Evolutionary conservation across 2,797 vertebrate species (phyloP).

Genomic region (Chiroxiphia lanceolata): DNA sequence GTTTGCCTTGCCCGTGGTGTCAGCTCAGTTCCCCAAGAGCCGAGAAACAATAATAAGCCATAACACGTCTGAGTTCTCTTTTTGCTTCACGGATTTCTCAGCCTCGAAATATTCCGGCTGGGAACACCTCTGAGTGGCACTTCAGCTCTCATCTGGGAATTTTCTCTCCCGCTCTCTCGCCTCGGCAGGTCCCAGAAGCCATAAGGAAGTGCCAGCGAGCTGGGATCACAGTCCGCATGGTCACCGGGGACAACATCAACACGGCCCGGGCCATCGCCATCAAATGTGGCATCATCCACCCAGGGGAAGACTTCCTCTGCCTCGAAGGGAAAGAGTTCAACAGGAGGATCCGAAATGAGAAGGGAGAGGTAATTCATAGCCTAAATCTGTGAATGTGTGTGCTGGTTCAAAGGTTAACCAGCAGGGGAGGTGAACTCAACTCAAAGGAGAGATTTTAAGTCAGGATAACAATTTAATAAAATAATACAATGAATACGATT

Average conservation of each 20-base stretch:
- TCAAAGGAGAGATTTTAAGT: no score
- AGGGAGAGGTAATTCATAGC: constrained; percentile 85
- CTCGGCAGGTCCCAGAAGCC: constrained; percentile 90
- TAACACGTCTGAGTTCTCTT: not conserved
- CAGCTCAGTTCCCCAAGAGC: not conserved
- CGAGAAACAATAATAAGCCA: fast-evolving
- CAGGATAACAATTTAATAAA: no score
- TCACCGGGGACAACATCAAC: constrained; percentile 99
- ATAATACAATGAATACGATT: no score
- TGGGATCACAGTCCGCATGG: constrained; percentile 98
- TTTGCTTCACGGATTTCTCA: not conserved
- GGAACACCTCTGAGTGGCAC: constrained; percentile 52
- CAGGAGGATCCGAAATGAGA: constrained; percentile 96
- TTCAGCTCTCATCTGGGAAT: not conserved
- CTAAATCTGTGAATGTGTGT: not conserved
- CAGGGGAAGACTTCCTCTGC: constrained; percentile 96
- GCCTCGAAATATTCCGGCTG: not conserved
- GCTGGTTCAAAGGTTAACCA: no score
- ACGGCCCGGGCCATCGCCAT: constrained; percentile 97
- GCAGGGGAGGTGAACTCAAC: no score
- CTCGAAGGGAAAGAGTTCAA: constrained; percentile 99
- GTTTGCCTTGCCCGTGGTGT: not conserved
- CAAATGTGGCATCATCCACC: constrained; percentile 97
- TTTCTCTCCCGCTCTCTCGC: not conserved
- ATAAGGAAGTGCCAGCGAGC: constrained; percentile 95